These are phyloP conservation scores for Nemoura dubitans DNA, from an alignment of 2,888 invertebrate species.

Conservation along the genomic window DNA sequence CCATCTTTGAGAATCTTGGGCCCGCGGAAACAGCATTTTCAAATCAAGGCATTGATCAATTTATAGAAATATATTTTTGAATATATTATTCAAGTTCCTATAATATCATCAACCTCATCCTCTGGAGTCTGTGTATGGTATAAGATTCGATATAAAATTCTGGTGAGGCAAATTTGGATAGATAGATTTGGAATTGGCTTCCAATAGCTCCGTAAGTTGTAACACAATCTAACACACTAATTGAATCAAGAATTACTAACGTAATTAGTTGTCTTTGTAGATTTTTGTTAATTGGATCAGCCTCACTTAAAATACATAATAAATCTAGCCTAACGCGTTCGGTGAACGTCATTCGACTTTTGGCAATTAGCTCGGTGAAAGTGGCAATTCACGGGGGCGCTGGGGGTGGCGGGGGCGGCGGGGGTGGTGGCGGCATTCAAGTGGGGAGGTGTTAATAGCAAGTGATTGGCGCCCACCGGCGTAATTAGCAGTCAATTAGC, in stretches of 20 bases:
- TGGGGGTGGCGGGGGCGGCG: neutral
- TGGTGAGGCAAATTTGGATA: too few relatives aligned
- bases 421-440: neutral
- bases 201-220: too few relatives aligned
- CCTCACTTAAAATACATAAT: neutral
- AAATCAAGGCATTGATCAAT: too few relatives aligned
- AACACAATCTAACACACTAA: too few relatives aligned
- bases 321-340: neutral
- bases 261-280: neutral
- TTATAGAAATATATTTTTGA: too few relatives aligned
- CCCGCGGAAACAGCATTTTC: too few relatives aligned
- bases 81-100: too few relatives aligned
- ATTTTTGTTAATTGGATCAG: constrained; percentile 7
- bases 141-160: too few relatives aligned
- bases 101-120: too few relatives aligned
- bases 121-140: too few relatives aligned
- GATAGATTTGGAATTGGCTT: too few relatives aligned
- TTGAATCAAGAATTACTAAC: neutral
- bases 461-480: neutral
- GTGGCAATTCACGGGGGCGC: neutral
- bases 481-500: constrained; percentile 20
- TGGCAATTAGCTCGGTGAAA: neutral
- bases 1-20: too few relatives aligned
- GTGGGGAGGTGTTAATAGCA: constrained; percentile 8
- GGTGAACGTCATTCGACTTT: neutral